Conservation (phyloP, 2,113 vertebrate genomes). For the Atlantisia rogersi region DNA sequence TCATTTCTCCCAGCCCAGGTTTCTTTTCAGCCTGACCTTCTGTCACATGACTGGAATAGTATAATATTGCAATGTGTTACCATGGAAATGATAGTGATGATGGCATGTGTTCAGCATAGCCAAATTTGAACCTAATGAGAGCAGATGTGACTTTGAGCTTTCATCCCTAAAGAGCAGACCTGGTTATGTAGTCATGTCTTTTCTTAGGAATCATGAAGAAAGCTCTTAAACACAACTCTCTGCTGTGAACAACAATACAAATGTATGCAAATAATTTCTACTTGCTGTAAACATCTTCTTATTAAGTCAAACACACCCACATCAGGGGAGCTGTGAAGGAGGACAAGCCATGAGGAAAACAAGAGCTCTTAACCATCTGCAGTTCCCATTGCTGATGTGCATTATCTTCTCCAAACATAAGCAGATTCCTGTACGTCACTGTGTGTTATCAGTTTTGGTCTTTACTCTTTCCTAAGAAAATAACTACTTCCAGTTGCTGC, state of each 20-base stretch:
- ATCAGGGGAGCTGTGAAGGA: not conserved
- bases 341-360: not conserved
- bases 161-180: not conserved
- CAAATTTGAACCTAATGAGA: conserved; percentile 54
- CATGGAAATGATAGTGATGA: conserved; percentile 51
- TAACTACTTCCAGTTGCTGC: conserved; percentile 24
- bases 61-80: conserved; percentile 44
- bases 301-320: not conserved
- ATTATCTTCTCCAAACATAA: conserved; percentile 19
- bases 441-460: conserved; percentile 22
- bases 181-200: not conserved
- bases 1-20: conserved; percentile 16
- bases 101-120: conserved; percentile 53
- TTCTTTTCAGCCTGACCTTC: conserved; percentile 53
- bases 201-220: not conserved
- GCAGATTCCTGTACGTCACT: not conserved
- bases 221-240: not conserved
- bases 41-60: conserved; percentile 19
- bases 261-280: not conserved
- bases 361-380: not conserved
- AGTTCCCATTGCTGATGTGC: not conserved
- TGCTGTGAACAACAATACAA: not conserved
- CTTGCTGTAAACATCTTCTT: not conserved
- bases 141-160: conserved; percentile 37
- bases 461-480: conserved; percentile 38